Conservation (phyloP, 92 coral and sea anemone genomes). For the Ricordea florida region DNA sequence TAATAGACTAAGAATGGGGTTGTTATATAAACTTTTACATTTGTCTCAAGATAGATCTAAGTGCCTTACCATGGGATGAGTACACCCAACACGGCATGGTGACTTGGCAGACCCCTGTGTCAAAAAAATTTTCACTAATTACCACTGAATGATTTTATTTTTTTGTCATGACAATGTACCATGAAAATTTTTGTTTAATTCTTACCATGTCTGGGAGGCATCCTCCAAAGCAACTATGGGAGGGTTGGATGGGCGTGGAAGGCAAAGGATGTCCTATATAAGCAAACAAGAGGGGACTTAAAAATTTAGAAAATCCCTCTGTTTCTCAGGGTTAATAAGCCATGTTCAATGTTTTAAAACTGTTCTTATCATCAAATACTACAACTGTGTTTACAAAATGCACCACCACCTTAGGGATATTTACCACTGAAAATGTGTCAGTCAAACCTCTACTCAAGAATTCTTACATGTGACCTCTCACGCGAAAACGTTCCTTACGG, state of each 20-base stretch:
- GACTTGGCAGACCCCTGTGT: slow-evolving; percentile 98
- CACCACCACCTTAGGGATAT: no score
- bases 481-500: no score
- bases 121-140: not conserved
- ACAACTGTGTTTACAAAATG: no score
- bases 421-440: no score
- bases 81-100: slow-evolving; percentile 94
- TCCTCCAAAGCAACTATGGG: slow-evolving; percentile 91
- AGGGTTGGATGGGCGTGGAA: slow-evolving; percentile 96
- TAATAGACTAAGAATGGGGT: no score
- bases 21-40: no score
- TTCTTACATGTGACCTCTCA: no score
- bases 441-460: no score
- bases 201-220: slow-evolving; percentile 90
- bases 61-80: slow-evolving; percentile 86
- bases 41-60: no score
- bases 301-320: not conserved
- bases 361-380: no score
- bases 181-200: not conserved
- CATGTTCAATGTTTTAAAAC: no score
- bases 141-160: no score
- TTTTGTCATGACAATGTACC: not conserved
- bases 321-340: not conserved
- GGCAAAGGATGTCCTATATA: slow-evolving; percentile 83
- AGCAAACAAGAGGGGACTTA: not conserved